Evolutionary conservation across 2,797 vertebrate genomes (phyloP).

Genomic region (Argyrosomus regius): DNA sequence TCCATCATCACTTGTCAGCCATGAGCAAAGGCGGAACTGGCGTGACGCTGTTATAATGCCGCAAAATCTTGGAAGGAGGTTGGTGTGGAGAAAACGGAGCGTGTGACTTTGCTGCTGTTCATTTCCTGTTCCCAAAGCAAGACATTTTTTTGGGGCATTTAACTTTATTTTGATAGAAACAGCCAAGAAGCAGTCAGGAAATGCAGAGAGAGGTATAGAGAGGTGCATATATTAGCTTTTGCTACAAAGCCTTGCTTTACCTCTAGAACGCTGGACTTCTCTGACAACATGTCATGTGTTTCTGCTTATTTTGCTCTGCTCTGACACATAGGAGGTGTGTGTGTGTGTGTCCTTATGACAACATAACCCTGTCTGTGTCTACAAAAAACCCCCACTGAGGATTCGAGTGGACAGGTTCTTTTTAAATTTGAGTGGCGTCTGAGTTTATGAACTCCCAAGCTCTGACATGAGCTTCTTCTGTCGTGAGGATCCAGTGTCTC

Average conservation of each 20-base stretch:
- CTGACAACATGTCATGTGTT: constrained; percentile 9
- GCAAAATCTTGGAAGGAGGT: too few species aligned
- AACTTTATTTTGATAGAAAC: too few species aligned
- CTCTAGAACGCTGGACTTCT: constrained; percentile 5
- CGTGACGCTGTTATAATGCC: too few species aligned
- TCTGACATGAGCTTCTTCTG: constrained; percentile 47
- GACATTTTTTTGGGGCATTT: too few species aligned
- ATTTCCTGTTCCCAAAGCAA: too few species aligned
- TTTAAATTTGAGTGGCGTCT: constrained; percentile 48
- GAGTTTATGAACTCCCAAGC: constrained; percentile 46
- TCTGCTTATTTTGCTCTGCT: constrained; percentile 21
- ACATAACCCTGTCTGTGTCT: constrained; percentile 24
- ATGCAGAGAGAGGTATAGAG: too few species aligned
- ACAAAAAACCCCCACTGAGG: background rate
- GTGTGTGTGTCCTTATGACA: constrained; percentile 10
- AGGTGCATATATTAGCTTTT: too few species aligned
- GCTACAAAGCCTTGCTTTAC: constrained; percentile 3
- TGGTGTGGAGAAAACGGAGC: too few species aligned
- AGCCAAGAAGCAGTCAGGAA: too few species aligned
- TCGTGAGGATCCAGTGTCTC: constrained; percentile 50
- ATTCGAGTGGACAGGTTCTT: constrained; percentile 20
- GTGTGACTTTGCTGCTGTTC: too few species aligned
- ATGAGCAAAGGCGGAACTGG: too few species aligned
- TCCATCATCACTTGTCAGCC: too few species aligned
- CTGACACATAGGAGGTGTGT: constrained; percentile 1